Percentiles rank a stretch among this genome's conserved stretches.
phyloP scores from a whole-genome alignment of 2,888 invertebrate species.

The Desoria tigrina region DNA sequence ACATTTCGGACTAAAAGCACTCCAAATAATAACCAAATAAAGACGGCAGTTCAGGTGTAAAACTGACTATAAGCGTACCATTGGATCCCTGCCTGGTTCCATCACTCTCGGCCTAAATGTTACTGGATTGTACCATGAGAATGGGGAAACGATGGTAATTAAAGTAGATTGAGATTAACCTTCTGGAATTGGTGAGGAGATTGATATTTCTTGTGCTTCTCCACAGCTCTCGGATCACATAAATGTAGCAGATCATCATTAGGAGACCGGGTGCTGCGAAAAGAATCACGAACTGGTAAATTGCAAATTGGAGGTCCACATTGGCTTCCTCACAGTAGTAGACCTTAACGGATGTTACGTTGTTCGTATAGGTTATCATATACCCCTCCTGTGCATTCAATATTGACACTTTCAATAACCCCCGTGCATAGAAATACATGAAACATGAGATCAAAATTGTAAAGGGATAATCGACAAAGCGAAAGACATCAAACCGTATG shows the following conservation, averaged over 20 bases:
- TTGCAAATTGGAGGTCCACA: slow-evolving; percentile 54
- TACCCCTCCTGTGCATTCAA: slow-evolving; percentile 45
- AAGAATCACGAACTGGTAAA: slow-evolving; percentile 56
- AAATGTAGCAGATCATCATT: slow-evolving; percentile 57
- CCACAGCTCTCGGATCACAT: slow-evolving; percentile 58
- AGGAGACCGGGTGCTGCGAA: slow-evolving; percentile 56
- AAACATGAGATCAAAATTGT: no score
- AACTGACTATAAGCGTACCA: no score
- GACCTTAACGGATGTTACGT: slow-evolving; percentile 55
- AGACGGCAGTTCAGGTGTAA: no score
- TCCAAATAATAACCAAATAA: no score
- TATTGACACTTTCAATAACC: no score
- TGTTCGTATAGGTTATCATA: slow-evolving; percentile 55
- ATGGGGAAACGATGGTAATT: no score
- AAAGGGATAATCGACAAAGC: no score
- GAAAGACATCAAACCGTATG: neutral
- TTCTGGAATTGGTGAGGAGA: slow-evolving; percentile 55
- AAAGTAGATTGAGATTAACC: slow-evolving; percentile 22
- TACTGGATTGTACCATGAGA: no score
- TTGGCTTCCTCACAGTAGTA: slow-evolving; percentile 56
- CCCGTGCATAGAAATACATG: no score
- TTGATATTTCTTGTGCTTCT: slow-evolving; percentile 57
- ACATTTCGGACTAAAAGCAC: no score
- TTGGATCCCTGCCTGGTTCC: no score
- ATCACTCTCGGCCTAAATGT: no score